Base-by-base conservation (phyloP, 2,797 vertebrate genomes). In the Myotis daubentonii region DNA sequence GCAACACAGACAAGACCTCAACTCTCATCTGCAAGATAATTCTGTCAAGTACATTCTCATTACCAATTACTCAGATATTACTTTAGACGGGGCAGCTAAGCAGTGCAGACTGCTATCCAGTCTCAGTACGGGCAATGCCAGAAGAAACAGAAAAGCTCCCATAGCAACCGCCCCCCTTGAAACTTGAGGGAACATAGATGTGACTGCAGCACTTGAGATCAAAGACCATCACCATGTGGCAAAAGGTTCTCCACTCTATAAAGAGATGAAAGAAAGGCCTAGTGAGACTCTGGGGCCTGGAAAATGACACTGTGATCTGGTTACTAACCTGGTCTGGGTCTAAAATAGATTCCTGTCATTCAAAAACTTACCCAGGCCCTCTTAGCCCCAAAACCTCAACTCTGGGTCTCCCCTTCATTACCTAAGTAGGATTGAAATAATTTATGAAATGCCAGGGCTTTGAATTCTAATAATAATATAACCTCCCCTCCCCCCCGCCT, bases 11-110 rank as follows among this genome's bases (percentile, higher is more conserved):
- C 5, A 55, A 51, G 7, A 60, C 33, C 5, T 19, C 15, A 76
- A 47, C 41, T 81, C 47, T 89, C 55, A 62, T 41, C 60, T n/a
- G 15, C 41, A 95, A 93, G 72, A 65, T 6, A 23, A 33, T 41
- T 92, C 92, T 70, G 65, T 60, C 66, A 83, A 94, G 16, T 6
- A 74, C 41, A 20, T 81, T 87, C 75, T 91, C 60, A 47, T 84
- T 38, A n/a, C 2, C 33, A 47, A 3, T 84, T 70, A 81, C 25
- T 53, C 47, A 15, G n/a, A 23, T n/a, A 53, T 53, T 53, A 36
- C 13, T 78, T 79, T 76, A 86, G 23, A n/a, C 41, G 4, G 28
- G 28, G 5, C 23, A 68, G 47, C 30, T 72, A 74, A 12, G 0
- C 13, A 17, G 30, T 3, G 6, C 2, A 49, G 70, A 19, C 6